A percentile compares a stretch with the other conserved stretches of the same genome.
Conservation (phyloP, 2,888 invertebrate species). For the Agriotes lineatus region DNA sequence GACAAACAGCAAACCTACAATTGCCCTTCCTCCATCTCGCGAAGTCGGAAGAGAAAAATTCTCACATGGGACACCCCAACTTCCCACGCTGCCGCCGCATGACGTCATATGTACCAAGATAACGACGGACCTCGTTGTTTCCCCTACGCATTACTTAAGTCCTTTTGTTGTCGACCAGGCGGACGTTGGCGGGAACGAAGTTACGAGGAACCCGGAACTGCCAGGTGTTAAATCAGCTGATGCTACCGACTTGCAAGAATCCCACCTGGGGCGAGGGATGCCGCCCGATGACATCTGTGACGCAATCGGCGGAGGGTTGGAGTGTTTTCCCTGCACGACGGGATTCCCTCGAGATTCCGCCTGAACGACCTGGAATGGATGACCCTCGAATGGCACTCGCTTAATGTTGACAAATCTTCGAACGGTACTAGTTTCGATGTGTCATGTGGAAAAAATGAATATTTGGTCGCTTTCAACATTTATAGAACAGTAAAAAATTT, state of each 20-base stretch:
- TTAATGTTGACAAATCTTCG: too few species aligned
- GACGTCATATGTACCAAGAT: constrained; percentile 29
- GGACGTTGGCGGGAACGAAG: constrained; percentile 40
- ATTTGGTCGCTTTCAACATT: too few species aligned
- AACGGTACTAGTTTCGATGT: too few species aligned
- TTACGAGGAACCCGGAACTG: constrained; percentile 41
- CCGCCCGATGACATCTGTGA: constrained; percentile 19
- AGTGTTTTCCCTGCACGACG: not conserved
- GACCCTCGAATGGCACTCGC: too few species aligned
- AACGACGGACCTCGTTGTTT: constrained; percentile 35
- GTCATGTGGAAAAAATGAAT: too few species aligned
- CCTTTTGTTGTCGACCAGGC: constrained; percentile 28
- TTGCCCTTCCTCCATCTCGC: not conserved
- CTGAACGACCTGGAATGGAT: too few species aligned
- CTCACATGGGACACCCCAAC: constrained; percentile 29
- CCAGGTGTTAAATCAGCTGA: constrained; percentile 40
- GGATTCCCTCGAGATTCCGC: not conserved
- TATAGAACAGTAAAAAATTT: too few species aligned
- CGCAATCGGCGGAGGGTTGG: constrained; percentile 5
- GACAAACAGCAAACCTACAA: not conserved
- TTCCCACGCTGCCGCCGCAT: constrained; percentile 36
- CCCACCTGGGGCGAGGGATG: constrained; percentile 20
- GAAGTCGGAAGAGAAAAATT: constrained; percentile 20
- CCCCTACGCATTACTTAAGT: constrained; percentile 36
- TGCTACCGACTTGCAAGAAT: constrained; percentile 14